Conservation (phyloP, 2,888 invertebrate species). For the Acanthacorydalis orientalis region DNA sequence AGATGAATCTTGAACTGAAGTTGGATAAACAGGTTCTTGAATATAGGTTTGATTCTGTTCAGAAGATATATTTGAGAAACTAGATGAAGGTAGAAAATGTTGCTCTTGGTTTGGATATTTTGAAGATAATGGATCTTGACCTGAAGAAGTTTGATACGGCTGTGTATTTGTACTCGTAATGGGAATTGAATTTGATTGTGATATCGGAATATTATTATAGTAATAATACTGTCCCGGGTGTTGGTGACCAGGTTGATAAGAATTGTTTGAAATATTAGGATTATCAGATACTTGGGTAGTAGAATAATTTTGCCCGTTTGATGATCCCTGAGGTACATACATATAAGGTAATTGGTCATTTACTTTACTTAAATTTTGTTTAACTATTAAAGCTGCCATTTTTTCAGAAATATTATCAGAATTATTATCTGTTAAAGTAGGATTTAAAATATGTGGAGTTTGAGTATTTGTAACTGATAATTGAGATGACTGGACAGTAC, state of each 20-base stretch:
- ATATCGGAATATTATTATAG: background rate
- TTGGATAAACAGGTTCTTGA: slow-evolving; percentile 3
- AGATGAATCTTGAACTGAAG: background rate
- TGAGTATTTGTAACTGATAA: too few relatives aligned
- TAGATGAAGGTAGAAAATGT: background rate
- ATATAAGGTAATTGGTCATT: too few relatives aligned
- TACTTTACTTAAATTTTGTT: background rate
- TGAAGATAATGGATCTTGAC: background rate
- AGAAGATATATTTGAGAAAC: background rate
- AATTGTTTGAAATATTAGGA: background rate
- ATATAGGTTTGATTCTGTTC: background rate
- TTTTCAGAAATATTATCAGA: slow-evolving; percentile 5
- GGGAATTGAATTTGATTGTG: background rate
- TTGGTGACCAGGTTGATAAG: background rate
- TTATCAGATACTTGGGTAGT: too few relatives aligned
- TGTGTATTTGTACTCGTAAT: background rate
- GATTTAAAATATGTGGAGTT: too few relatives aligned
- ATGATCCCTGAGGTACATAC: too few relatives aligned
- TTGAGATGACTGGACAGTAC: background rate
- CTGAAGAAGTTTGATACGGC: background rate
- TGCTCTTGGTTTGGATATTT: background rate
- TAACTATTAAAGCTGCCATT: slow-evolving; percentile 13
- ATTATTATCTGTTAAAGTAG: too few relatives aligned
- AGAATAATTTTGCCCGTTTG: too few relatives aligned
- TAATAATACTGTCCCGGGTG: background rate